These are phyloP conservation scores for Eutolmus rufibarbis DNA, from an alignment of 2,888 invertebrate species.

Conservation along the genomic window DNA sequence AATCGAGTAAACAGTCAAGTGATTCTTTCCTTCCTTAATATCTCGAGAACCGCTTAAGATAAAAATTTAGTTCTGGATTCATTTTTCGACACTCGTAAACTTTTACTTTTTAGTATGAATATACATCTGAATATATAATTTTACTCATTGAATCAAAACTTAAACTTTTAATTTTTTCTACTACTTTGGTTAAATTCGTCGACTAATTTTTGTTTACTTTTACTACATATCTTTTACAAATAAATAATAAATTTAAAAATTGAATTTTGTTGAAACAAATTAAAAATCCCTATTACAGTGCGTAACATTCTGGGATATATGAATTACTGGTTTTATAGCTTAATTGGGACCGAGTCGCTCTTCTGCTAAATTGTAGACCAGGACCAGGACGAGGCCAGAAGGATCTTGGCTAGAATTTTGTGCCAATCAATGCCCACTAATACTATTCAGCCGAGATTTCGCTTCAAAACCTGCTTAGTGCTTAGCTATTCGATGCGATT, in stretches of 20 bases:
- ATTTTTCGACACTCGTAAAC: too few species aligned
- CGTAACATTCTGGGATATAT: not conserved
- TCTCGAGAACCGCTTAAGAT: too few species aligned
- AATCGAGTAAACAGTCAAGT: too few species aligned
- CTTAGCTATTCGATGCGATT: conserved; percentile 35
- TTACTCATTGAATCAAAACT: too few species aligned
- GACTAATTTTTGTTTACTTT: too few species aligned
- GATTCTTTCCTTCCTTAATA: too few species aligned
- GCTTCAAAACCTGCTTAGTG: conserved; percentile 35
- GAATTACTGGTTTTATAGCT: not conserved
- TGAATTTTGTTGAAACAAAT: not conserved
- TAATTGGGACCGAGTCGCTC: not conserved
- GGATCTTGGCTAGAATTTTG: conserved; percentile 9
- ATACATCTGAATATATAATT: too few species aligned
- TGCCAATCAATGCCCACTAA: conserved; percentile 34
- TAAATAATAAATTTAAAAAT: not conserved
- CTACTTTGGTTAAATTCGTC: not conserved
- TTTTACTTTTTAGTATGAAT: too few species aligned
- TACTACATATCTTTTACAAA: too few species aligned
- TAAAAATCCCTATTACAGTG: not conserved
- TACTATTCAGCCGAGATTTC: conserved; percentile 36
- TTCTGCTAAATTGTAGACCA: not conserved
- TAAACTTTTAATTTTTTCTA: not conserved
- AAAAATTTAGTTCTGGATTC: too few species aligned
- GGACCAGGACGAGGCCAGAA: not conserved